Evolutionary conservation across 1,140 invertebrate species (phyloP).

Genomic region (Phocides pigmalion): DNA sequence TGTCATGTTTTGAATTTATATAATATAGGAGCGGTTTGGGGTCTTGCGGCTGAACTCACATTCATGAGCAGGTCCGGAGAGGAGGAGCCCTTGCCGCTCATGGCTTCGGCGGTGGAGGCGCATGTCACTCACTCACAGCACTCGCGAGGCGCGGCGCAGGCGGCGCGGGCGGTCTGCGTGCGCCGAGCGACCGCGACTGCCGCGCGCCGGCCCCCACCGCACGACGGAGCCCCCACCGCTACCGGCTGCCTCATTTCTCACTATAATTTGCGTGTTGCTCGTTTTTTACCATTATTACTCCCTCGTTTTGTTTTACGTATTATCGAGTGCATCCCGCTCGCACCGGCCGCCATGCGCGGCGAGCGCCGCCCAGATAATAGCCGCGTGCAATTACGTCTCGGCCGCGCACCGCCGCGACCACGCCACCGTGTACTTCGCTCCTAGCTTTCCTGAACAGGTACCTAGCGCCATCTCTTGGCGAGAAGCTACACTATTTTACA

Average conservation of each 20-base stretch:
- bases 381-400: slow-evolving; percentile 69
- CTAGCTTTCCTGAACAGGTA: slow-evolving; percentile 25
- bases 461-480: slow-evolving; percentile 70
- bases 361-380: slow-evolving; percentile 81
- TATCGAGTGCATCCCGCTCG: slow-evolving; percentile 82
- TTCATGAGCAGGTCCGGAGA: slow-evolving; percentile 84
- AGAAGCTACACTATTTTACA: slow-evolving; percentile 41
- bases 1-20: neutral
- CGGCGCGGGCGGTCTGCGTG: slow-evolving; percentile 75
- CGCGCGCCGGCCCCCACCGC: slow-evolving; percentile 63
- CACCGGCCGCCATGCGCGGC: slow-evolving; percentile 78
- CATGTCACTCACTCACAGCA: slow-evolving; percentile 77
- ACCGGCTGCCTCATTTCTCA: slow-evolving; percentile 83
- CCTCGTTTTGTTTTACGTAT: slow-evolving; percentile 83
- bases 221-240: slow-evolving; percentile 76
- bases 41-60: slow-evolving; percentile 70
- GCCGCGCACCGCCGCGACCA: slow-evolving; percentile 41
- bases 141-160: slow-evolving; percentile 68
- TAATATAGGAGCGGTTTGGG: slow-evolving; percentile 13
- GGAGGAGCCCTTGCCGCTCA: slow-evolving; percentile 81
- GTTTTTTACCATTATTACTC: slow-evolving; percentile 83
- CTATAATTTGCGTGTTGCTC: slow-evolving; percentile 82
- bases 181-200: slow-evolving; percentile 72
- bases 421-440: slow-evolving; percentile 30
- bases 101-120: slow-evolving; percentile 63